Evolutionary conservation across 30 jellyfish, hydroid and myxozoan genomes (phyloP), one percentile per base, ranked within the genome.

Genomic region (Phacellophora camtschatica): DNA sequence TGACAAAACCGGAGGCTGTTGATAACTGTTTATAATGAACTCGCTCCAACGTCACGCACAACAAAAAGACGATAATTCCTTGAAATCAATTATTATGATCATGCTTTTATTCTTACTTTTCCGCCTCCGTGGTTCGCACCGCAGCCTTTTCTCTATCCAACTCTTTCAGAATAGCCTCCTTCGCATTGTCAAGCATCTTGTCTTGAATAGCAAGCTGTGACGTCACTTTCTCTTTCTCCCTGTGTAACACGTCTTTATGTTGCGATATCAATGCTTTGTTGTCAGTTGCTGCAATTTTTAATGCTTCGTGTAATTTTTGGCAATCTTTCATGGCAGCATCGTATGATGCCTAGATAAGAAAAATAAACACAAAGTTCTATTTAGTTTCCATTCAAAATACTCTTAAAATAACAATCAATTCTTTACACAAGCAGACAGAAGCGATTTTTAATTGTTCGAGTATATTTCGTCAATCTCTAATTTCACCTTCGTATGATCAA

Each of bases 191-290:
- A 28, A 88, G 68, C 64, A 77, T 33, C 53, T 71, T 73, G 51
- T 71, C 90, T 51, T 88, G 88, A 45, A 55, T 71, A 28, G 66
- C 67, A 2, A 77, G 67, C 25, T 72, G 64, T n/a, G 66, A 53
- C 3, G 51, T 28, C 15, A 79, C 68, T 35, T 70, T 71, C 2
- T 45, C 92, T 43, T 79, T 81, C 45, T 88, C 97, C 28, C 89
- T 45, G 34, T 72, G 92, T 45, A 79, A 32, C 31, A 50, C 74
- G 2, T 79, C 97, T 28, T 79, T 88, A 76, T 81, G 86, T 45
- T 88, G 97, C n/a, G 94, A 63, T 23, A 88, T 73, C 36, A 88
- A 30, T 0, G 97, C 97, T 35, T 88, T 81, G 89, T 88, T 88
- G 81, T 88, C 97, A 18, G 90, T 80, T 5, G 97, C 93, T 22